Evolutionary conservation across 1,140 invertebrate species (phyloP), one percentile per base, ranked within the genome.

Genomic region (Listronotus oregonensis): DNA sequence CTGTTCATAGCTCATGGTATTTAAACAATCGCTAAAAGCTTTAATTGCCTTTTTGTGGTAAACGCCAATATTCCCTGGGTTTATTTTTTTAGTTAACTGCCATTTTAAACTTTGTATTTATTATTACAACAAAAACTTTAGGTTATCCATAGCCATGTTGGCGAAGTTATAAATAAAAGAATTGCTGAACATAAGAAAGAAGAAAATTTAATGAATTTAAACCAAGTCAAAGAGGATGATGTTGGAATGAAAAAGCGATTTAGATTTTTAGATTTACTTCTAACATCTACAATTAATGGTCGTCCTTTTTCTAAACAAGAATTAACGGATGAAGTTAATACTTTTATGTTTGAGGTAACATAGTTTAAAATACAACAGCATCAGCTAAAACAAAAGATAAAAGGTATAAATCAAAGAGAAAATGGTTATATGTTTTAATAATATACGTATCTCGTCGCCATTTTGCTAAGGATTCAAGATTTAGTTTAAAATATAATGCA

Each of bases 311-410:
- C 82, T 0, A 82, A 86, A 65, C 83, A 85, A 58, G 86, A 90
- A 71, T 90, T 94, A 50, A 81, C 88, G 52, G 91, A 93, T 76
- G 91, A 94, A 82, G 91, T 93, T 8, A 91, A 94, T 73, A 94
- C 91, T 6, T 94, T 94, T 73, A 93, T 90, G 86, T 91, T 91
- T 79, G 89, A 89, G 82, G 89, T 89, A 58, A 66, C 66, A 62
- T 6, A 62, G 1, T 31, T 49, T 9, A 8, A 34, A n/a, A 10
- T 34, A 32, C 0, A 3, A 27, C n/a, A n/a, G n/a, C n/a, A n/a
- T n/a, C n/a, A n/a, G n/a, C n/a, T n/a, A n/a, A n/a, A n/a, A n/a
- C n/a, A n/a, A n/a, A n/a, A n/a, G n/a, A n/a, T n/a, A n/a, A n/a
- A n/a, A n/a, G n/a, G n/a, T n/a, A n/a, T n/a, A n/a, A n/a, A n/a